Evolutionary conservation across 2,113 vertebrate species (phyloP), one percentile per base, ranked within the genome.

Genomic region (Cavia porcellus): DNA sequence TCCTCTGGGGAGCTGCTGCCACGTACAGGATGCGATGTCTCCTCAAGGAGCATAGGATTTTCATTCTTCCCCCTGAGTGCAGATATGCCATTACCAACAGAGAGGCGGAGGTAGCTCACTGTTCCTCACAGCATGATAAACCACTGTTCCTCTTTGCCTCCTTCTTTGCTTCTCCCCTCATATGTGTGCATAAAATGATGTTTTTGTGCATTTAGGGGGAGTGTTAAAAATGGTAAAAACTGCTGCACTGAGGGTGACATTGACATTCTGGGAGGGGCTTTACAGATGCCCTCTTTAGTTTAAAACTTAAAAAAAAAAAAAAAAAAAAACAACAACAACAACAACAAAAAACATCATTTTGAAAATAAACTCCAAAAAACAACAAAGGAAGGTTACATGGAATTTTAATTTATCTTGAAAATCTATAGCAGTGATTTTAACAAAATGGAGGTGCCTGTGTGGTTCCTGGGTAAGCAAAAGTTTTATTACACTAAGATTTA

Each of bases 351-450:
- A n/a, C 0, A 45, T 61, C 35, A 62, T 79, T 86, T 17, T 82
- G 30, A 89, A 13, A 91, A 0, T 2, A 70, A 30, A 13, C 28
- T 94, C 5, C 22, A 75, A 30, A 75, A 74, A 28, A 74, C 12
- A 75, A 47, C 35, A 86, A 45, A 45, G 80, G 62, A 59, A 89
- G 7, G 14, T 47, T 24, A 81, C 50, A 3, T 45, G 10, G 8
- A 77, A 59, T 35, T 72, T 96, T 68, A 74, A 74, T 42, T 74
- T 92, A 42, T 64, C 45, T 92, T 96, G 47, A 82, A 92, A 94
- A 77, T 3, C 66, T 11, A 13, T 22, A 83, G 11, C 85, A 81
- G 2, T 81, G 17, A 70, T 74, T 80, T 93, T 89, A 70, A 84
- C 5, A 64, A 24, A 90, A 62, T 7, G 35, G 17, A 93, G 62